phyloP scores from a whole-genome alignment of 2,888 invertebrate species.

The Lasioglossum morio region DNA sequence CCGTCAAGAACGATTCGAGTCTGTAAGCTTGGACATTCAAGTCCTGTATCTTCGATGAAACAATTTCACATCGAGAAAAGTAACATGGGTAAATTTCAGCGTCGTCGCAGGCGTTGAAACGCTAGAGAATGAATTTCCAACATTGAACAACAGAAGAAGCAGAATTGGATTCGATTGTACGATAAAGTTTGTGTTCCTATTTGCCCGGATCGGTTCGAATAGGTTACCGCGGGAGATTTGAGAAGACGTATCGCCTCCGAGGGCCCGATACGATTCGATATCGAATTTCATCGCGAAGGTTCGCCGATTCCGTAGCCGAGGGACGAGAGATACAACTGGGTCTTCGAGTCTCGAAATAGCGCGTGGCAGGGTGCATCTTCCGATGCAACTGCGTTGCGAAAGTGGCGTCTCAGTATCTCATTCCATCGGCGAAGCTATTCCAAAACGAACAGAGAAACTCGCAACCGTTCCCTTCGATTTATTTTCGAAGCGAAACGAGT shows the following conservation, averaged over 20 bases:
- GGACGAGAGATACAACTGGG: constrained; percentile 41
- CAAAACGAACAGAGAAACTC: neutral
- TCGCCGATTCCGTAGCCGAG: constrained; percentile 31
- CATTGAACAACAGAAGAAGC: neutral
- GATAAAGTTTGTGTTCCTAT: neutral
- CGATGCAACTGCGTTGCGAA: constrained; percentile 9
- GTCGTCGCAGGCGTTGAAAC: neutral
- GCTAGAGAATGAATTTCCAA: neutral
- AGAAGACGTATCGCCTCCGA: neutral
- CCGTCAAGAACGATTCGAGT: neutral
- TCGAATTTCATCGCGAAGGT: constrained; percentile 20
- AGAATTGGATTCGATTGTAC: neutral
- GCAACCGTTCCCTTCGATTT: neutral
- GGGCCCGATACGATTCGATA: neutral
- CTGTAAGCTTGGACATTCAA: neutral
- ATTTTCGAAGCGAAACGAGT: constrained; percentile 1
- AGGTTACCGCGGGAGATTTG: neutral
- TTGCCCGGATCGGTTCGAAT: neutral
- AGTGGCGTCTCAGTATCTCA: neutral
- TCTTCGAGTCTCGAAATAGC: constrained; percentile 43
- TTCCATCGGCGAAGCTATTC: constrained; percentile 11
- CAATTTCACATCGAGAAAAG: neutral
- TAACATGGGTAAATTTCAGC: too few relatives aligned
- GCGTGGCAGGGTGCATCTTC: constrained; percentile 32
- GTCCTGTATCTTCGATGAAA: neutral